phyloP scores from a whole-genome alignment of 2,113 vertebrate genomes.

The Neolamprologus hecqui region DNA sequence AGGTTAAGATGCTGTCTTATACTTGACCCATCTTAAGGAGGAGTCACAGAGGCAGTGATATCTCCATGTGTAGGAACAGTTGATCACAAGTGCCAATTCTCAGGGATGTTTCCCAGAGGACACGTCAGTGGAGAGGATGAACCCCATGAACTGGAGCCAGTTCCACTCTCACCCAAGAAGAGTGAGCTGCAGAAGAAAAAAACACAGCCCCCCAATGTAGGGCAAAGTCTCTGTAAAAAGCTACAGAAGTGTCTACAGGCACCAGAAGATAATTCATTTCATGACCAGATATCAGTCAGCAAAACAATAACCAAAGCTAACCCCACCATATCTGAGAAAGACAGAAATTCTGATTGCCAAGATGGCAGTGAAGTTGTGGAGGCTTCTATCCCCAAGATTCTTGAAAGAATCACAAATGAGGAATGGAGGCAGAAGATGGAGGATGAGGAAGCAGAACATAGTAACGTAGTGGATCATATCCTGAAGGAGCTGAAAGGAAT shows the following conservation, averaged over 20 bases:
- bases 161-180: conserved; percentile 58
- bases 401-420: conserved; percentile 7
- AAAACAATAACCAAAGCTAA: conserved; percentile 27
- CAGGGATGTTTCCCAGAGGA: conserved; percentile 76
- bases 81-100: not conserved
- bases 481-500: conserved; percentile 92
- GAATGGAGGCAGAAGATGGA: conserved; percentile 1
- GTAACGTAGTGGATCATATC: conserved; percentile 84
- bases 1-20: not conserved
- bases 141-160: conserved; percentile 42
- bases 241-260: conserved; percentile 77
- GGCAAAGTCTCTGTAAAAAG: conserved; percentile 58
- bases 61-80: conserved; percentile 5
- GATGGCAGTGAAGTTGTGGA: conserved; percentile 39
- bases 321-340: not conserved
- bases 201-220: conserved; percentile 62
- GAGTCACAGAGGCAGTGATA: not conserved
- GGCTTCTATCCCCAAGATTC: conserved; percentile 46
- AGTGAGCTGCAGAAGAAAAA: conserved; percentile 65
- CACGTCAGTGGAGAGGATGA: conserved; percentile 71
- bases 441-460: conserved; percentile 20
- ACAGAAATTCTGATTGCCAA: conserved; percentile 29
- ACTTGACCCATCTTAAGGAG: not conserved
- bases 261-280: conserved; percentile 64
- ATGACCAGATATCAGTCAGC: conserved; percentile 57